Evolutionary conservation across 2,797 vertebrate genomes (phyloP), one percentile per base, ranked within the genome.

Genomic region (Basileuterus tristriatus): DNA sequence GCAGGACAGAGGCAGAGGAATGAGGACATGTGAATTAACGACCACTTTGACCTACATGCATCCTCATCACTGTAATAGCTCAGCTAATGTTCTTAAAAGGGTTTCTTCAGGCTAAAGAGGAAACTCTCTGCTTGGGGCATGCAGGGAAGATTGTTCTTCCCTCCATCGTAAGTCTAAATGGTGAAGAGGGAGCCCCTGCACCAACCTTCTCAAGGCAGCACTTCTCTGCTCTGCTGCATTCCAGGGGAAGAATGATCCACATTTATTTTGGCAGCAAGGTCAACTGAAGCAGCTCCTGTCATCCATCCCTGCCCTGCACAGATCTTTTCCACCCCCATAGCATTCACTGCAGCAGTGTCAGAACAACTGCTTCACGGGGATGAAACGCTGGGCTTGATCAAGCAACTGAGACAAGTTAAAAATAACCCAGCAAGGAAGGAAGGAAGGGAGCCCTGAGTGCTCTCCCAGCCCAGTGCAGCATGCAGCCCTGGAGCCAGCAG

Each of bases 21-120:
- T 6, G 43, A 65, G 83, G 78, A 84, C 63, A 15, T 2, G 32
- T 0, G 3, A 93, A 92, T 85, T 84, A 92, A 87, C 0, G 15
- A 91, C 58, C 43, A 43, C 78, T 89, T 5, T 71, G 87, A 94
- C 89, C 89, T 89, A 62, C 58, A 47, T 12, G 87, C 68, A 58
- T 75, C 52, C 69, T 68, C 72, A 62, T 44, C 69, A 17, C 2
- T 24, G 41, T 55, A 86, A 86, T 6, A 62, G 82, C 69, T 90
- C 84, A 65, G 87, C 65, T 81, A 32, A 91, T 75, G 68, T 46
- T 87, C 93, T 60, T 85, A 52, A 83, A 91, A 87, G 52, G 70
- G 18, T 34, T 82, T 46, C 86, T 89, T 74, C 21, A 18, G 12
- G 46, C 70, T 63, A 27, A 89, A 60, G 49, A 60, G n/a, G 46